Evolutionary conservation across 2,888 invertebrate species (phyloP), one percentile per base, ranked within the genome.

Genomic region (Andrena bicolor): DNA sequence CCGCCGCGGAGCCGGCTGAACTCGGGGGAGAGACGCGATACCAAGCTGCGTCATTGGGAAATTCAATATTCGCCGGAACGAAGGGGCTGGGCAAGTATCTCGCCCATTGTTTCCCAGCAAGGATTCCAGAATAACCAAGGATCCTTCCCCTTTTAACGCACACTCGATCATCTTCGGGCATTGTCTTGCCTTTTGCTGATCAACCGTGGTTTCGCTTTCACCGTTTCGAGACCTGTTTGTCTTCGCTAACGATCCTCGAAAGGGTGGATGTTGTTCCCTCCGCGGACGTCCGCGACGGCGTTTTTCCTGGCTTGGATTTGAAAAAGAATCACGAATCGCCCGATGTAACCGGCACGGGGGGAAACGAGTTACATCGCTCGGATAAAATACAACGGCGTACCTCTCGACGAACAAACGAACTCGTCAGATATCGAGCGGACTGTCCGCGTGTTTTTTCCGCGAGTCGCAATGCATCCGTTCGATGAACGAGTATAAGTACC

Each of bases 371-470:
- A 56, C 32, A 26, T 49, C 76, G 76, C n/a, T 53, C 60, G 56
- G 73, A 77, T 77, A 58, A 77, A 81, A 81, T 64, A 73, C 60
- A 81, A 69, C 35, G 35, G 13, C 53, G 63, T 32, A 35, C 30
- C 49, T 70, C 65, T 70, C 74, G 64, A 58, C 32, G 61, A 71
- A 70, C 70, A 65, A 70, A 81, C 74, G 60, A 53, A 49, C 64
- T 20, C 53, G 16, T 56, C 35, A 26, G 56, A 51, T 61, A 65
- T 77, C 71, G 76, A 4, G 28, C 23, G 53, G 20, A 13, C 10
- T 28, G 49, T 51, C 26, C 23, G 32, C 53, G n/a, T 32, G 32
- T 30, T 71, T 64, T 56, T 56, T 23, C 61, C 13, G 20, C 26
- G 35, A 48, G 48, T 53, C 23, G 30, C 13, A 32, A 68, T 48